A percentile compares a stretch with the other conserved stretches of the same genome.
These are phyloP conservation scores for Zonotrichia leucophrys DNA, from an alignment of 2,113 vertebrate genomes.

Conservation along the genomic window DNA sequence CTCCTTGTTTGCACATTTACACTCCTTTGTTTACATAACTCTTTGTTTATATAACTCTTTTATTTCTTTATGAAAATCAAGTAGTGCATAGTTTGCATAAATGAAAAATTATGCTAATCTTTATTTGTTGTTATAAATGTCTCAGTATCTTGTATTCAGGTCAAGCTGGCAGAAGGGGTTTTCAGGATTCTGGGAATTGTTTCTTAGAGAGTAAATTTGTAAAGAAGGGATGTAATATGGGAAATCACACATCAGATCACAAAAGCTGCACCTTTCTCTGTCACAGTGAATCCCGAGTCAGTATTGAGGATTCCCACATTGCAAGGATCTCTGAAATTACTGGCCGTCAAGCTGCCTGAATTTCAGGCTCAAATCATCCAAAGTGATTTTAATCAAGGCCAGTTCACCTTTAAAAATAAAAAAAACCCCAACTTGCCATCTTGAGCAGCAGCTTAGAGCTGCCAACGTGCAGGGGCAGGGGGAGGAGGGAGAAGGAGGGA, in stretches of 20 bases:
- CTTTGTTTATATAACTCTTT: neutral
- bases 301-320: neutral
- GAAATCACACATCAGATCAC: neutral
- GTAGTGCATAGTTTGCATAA: neutral
- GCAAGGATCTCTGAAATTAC: neutral
- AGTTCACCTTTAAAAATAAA: slow-evolving; percentile 34
- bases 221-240: neutral
- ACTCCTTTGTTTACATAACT: neutral
- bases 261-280: neutral
- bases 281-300: neutral
- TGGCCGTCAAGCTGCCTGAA: neutral
- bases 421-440: neutral
- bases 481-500: slow-evolving; percentile 20
- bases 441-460: slow-evolving; percentile 39
- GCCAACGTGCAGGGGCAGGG: neutral
- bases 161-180: neutral
- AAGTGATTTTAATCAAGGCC: neutral
- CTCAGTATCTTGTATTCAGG: neutral
- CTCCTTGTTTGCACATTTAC: neutral
- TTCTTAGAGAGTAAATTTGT: neutral
- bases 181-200: neutral
- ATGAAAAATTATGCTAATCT: neutral
- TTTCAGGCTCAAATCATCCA: neutral
- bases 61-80: neutral
- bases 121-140: neutral